Base-by-base conservation (phyloP, 2,113 vertebrate genomes). In the Plestiodon gilberti region DNA sequence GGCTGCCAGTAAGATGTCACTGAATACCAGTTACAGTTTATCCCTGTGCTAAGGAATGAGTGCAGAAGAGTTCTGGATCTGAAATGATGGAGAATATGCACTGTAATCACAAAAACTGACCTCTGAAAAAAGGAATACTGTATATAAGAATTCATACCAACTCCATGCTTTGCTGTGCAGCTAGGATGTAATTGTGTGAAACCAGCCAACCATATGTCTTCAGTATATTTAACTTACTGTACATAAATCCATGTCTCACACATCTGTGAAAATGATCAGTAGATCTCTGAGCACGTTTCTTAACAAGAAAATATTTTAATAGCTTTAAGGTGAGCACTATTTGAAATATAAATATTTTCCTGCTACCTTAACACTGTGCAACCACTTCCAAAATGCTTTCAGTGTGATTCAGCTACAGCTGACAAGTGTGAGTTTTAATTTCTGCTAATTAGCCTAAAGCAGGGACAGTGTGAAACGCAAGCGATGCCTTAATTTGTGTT, bases 391-490 rank as follows among this genome's bases (percentile, higher is more conserved):
- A 94, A 93, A 85, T 81, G 84, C 91, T 93, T 95, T 92, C 91
- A 78, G 90, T 89, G 89, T 83, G 87, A 88, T 90, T 71, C 92
- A 90, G 88, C 94, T 94, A 78, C 78, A 86, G 91, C 91, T 94
- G 91, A 95, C 93, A 94, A 96, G 93, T 94, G 94, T 94, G 95
- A 96, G 93, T 95, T 95, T 95, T 96, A 95, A 96, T 96, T 96
- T 96, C 92, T 95, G 91, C 94, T 87, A 96, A 95, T 97, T 96
- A 93, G 92, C 88, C 89, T 88, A 92, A 96, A 96, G 95, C 61
- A 35, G 92, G 96, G 94, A 94, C 95, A 96, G 92, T 92, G 91
- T 96, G 96, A 96, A 96, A 97, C 96, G 95, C 96, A 93, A 94
- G 93, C 93, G 87, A 96, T 25, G 89, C 94, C 90, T 95, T 93